Base-by-base conservation (phyloP, 2,888 invertebrate genomes). In the Caenorhabditis panamensis region DNA sequence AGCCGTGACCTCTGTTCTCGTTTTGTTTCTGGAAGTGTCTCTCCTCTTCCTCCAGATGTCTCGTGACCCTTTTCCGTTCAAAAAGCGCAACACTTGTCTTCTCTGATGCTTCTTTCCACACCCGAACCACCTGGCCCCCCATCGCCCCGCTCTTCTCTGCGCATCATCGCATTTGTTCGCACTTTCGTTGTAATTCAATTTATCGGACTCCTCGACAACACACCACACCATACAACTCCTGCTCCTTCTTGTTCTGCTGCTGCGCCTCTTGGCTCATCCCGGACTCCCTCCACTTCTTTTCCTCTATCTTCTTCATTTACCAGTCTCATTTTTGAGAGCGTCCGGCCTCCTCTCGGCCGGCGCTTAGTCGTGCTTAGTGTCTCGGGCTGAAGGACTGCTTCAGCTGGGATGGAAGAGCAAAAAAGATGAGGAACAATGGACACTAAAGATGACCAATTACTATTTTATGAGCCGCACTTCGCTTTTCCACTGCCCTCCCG, bases 151-250 rank as follows among this genome's bases (percentile, higher is more conserved):
- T 18, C 36, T 54, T 56, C 51, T 54, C 54, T 54, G 44, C 72
- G 51, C 51, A 44, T 75, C 75, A 75, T 75, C 66, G 53, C 75
- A 75, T 75, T 75, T 75, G 75, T 66, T 75, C 76, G 68, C 76
- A 68, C 67, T 75, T 67, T 71, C 63, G 41, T 75, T 75, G 66
- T 75, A 61, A 67, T 75, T 66, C 75, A 67, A 68, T 68, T 68
- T 72, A 72, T 62, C 63, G 18, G 28, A 18, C 47, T 44, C 56
- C 54, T 37, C 62, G 56, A 54, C 61, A 61, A 59, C 28, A 73
- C 36, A 71, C 36, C 54, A 53, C 36, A 44, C 44, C 61, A 61
- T 41, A 44, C 61, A 61, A 54, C 54, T 59, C 49, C 51, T 68
- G 47, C 58, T 58, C 47, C 9, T 44, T n/a, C 47, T 63, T 28